Percentiles rank a stretch among this genome's conserved stretches.
These are phyloP conservation scores for Watsonalla binaria DNA, from an alignment of 2,888 invertebrate species.

Conservation along the genomic window DNA sequence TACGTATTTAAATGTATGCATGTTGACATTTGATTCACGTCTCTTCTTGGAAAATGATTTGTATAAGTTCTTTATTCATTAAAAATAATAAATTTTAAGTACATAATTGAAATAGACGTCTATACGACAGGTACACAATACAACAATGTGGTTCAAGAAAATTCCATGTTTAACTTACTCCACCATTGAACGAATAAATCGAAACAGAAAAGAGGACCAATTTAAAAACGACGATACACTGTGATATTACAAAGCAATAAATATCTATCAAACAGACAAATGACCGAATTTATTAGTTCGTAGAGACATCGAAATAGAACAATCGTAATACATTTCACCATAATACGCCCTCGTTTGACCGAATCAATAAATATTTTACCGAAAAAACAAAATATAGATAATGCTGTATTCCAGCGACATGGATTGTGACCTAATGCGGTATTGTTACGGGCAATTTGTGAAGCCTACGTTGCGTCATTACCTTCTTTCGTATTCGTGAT, in stretches of 20 bases:
- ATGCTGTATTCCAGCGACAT: conserved; percentile 40
- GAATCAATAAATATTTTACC: conserved; percentile 38
- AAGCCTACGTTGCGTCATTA: conserved; percentile 42
- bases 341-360: conserved; percentile 28
- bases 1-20: too few species aligned
- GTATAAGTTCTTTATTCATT: too few species aligned
- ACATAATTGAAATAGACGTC: too few species aligned
- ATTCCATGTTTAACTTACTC: neutral
- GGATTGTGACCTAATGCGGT: conserved; percentile 58
- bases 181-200: neutral
- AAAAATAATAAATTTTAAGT: too few species aligned
- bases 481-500: conserved; percentile 47
- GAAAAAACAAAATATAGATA: conserved; percentile 35
- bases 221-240: conserved; percentile 1
- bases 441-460: conserved; percentile 61
- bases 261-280: conserved; percentile 38
- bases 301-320: conserved; percentile 29
- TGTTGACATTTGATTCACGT: too few species aligned
- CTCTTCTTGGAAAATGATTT: too few species aligned
- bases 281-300: conserved; percentile 34
- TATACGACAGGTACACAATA: too few species aligned
- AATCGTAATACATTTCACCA: conserved; percentile 33
- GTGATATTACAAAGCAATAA: conserved; percentile 25
- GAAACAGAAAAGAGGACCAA: neutral
- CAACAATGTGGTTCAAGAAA: neutral